A percentile compares a stretch with the other conserved stretches of the same genome.
phyloP scores from a whole-genome alignment of 2,113 vertebrate genomes.

The Apus apus region DNA sequence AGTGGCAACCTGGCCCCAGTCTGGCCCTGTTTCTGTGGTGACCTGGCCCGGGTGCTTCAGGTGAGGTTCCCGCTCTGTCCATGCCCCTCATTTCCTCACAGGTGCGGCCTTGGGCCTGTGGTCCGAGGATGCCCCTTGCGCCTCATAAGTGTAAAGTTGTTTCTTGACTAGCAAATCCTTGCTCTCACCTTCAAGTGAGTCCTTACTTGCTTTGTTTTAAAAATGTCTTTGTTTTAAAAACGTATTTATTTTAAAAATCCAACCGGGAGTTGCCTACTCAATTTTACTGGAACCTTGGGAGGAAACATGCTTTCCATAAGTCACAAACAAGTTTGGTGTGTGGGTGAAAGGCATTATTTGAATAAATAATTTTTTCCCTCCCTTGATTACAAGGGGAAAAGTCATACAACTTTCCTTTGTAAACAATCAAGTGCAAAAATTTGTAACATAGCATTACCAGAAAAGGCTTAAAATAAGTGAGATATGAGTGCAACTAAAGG shows the following conservation, averaged over 20 bases:
- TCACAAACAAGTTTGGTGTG: not conserved
- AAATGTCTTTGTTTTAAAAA: not conserved
- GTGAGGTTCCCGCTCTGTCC: no score
- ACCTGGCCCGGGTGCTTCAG: no score
- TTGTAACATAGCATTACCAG: not conserved
- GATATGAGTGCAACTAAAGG: not conserved
- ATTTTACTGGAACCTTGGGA: not conserved
- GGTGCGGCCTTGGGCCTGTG: not conserved
- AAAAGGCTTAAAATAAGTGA: not conserved
- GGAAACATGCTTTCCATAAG: not conserved
- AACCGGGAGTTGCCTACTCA: not conserved
- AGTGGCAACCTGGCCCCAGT: not conserved
- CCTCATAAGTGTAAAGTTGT: not conserved
- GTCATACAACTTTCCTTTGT: not conserved
- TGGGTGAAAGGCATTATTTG: not conserved
- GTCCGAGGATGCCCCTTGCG: rapidly evolving
- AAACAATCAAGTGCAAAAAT: not conserved
- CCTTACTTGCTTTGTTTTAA: not conserved
- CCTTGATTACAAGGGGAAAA: not conserved
- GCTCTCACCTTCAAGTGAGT: not conserved
- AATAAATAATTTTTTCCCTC: not conserved
- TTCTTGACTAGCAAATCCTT: not conserved
- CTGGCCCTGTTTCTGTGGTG: not conserved
- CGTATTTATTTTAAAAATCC: not conserved
- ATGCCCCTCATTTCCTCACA: rapidly evolving